Conservation (phyloP, 35 echinoderm and acorn worm genomes). For the Eucidaris tribuloides region DNA sequence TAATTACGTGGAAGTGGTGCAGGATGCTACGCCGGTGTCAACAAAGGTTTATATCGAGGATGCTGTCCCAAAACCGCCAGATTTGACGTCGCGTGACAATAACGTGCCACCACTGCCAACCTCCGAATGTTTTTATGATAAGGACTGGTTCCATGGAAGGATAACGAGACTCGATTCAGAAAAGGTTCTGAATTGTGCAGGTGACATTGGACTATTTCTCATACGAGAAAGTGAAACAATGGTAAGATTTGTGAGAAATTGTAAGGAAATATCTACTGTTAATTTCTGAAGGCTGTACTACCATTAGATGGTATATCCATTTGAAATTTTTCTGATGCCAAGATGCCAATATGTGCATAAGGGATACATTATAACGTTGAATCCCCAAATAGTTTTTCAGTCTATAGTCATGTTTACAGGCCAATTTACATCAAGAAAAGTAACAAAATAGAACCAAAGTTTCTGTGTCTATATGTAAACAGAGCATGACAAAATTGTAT, state of each 20-base stretch:
- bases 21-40: constrained; percentile 51
- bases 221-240: constrained; percentile 87
- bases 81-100: neutral
- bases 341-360: neutral
- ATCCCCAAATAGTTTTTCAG: neutral
- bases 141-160: constrained; percentile 89
- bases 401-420: neutral
- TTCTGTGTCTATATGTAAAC: too few relatives aligned
- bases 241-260: constrained; percentile 47
- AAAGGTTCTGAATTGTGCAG: constrained; percentile 30
- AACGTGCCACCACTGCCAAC: neutral
- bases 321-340: neutral
- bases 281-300: neutral
- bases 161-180: constrained; percentile 78
- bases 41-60: neutral
- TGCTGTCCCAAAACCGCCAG: neutral
- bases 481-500: too few relatives aligned
- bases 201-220: constrained; percentile 71
- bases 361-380: neutral
- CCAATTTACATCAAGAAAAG: too few relatives aligned
- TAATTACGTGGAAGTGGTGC: constrained; percentile 83
- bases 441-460: too few relatives aligned
- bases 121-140: constrained; percentile 33
- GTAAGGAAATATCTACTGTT: neutral
- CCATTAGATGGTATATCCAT: neutral